phyloP scores from a whole-genome alignment of 2,797 vertebrate species.

The Danio jaintianensis region DNA sequence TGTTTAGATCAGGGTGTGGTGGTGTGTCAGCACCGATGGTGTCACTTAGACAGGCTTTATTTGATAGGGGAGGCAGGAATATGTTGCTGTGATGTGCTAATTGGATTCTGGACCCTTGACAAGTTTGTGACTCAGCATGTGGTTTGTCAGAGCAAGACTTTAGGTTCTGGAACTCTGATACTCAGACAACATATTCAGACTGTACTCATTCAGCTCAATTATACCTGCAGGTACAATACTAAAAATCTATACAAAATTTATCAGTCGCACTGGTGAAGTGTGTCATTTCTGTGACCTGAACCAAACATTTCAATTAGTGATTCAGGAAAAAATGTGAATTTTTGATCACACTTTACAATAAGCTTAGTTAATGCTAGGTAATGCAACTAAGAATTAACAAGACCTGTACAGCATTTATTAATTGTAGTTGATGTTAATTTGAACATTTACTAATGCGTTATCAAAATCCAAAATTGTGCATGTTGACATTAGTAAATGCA shows the following conservation, averaged over 20 bases:
- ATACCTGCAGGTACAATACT: background rate
- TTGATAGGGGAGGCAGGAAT: conserved; percentile 41
- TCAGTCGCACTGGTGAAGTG: too few relatives aligned
- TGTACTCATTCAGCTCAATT: background rate
- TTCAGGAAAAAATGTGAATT: too few relatives aligned
- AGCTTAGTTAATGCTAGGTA: too few relatives aligned
- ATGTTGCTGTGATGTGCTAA: conserved; percentile 51
- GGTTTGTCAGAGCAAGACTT: conserved; percentile 14
- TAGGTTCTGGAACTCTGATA: background rate
- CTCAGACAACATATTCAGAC: background rate
- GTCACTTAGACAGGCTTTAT: conserved; percentile 44
- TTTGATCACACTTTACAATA: too few relatives aligned
- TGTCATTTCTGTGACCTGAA: too few relatives aligned
- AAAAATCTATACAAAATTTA: background rate
- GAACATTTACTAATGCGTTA: too few relatives aligned
- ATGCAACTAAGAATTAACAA: too few relatives aligned
- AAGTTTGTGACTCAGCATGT: conserved; percentile 36
- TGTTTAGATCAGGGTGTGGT: conserved; percentile 34
- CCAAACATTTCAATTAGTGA: too few relatives aligned
- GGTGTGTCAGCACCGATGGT: conserved; percentile 21
- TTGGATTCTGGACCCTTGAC: conserved; percentile 45
- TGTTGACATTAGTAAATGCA: too few relatives aligned
- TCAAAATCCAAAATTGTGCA: too few relatives aligned
- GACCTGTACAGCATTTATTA: too few relatives aligned
- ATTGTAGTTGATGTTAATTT: too few relatives aligned